Base-by-base conservation (phyloP, 1,140 invertebrate genomes). In the Monomorium pharaonis region DNA sequence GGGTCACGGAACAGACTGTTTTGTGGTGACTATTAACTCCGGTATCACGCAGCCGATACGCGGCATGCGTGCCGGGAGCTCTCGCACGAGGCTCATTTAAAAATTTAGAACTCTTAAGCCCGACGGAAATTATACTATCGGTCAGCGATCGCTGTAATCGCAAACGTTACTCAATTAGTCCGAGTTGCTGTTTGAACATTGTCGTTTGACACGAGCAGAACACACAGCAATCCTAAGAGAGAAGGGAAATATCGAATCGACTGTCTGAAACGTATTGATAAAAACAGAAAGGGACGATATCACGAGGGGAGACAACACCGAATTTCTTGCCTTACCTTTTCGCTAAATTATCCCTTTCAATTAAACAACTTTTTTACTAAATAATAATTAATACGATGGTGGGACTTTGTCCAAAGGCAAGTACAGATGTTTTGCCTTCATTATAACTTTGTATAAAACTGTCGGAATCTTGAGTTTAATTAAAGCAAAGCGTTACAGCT, bases 1-100 rank as follows among this genome's bases (percentile, higher is more conserved):
- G 67, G 75, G 84, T 86, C 70, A 89, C 63, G 86, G 89, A 90
- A 90, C 85, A 58, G 83, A 87, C 85, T 88, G 81, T 90, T 88
- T 84, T 74, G 77, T 80, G 67, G 37, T 30, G 78, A 72, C 37
- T 83, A 72, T 83, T 83, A 83, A 72, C 65, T 58, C 33, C 51
- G 18, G 18, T 83, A 49, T 81, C 77, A 30, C 49, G 47, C 62
- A 37, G 30, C 16, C n/a, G 14, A 16, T 24, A 14, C n/a, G 24
- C 44, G 63, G 21, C 18, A 56, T 81, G 78, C 78, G 51, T 81
- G 78, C 58, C 24, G 51, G 33, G 51, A 24, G 30, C 30, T 47
- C 65, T 49, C 77, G 63, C 58, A 30, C 10, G n/a, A 27, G 56
- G 42, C 30, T 80, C 42, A 54, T 83, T 83, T 44, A 83, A 74